A percentile compares a stretch with the other conserved stretches of the same genome.
Evolutionary conservation across 2,888 invertebrate species (phyloP).

Genomic region (Amiota minor): DNA sequence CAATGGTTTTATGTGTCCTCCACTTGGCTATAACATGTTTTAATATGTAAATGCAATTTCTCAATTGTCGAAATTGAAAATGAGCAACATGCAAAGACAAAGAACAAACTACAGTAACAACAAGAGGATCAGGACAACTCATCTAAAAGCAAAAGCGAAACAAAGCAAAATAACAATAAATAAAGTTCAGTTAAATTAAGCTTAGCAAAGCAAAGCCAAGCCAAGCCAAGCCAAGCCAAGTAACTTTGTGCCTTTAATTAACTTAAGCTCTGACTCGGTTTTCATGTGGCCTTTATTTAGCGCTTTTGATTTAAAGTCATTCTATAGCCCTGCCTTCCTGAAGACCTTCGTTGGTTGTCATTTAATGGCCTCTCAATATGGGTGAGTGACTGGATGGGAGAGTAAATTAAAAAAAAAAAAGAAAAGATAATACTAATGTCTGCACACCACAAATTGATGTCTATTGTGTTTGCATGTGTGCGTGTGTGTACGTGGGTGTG

Average conservation of each 20-base stretch:
- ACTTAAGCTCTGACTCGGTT: background rate
- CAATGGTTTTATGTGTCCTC: background rate
- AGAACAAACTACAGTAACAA: background rate
- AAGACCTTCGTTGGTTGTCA: too few species aligned
- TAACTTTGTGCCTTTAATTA: slow-evolving; percentile 16
- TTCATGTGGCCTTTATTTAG: slow-evolving; percentile 9
- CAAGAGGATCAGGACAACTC: background rate
- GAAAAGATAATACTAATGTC: slow-evolving; percentile 60
- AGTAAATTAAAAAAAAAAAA: slow-evolving; percentile 57
- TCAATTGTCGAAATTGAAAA: slow-evolving; percentile 45
- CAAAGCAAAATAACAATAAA: background rate
- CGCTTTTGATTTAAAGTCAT: background rate
- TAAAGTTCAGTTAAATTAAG: background rate
- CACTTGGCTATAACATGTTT: slow-evolving; percentile 57
- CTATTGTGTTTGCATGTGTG: slow-evolving; percentile 3
- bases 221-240: background rate
- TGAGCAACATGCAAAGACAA: slow-evolving; percentile 17
- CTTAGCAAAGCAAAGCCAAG: too few species aligned
- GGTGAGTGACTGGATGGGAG: slow-evolving; percentile 32
- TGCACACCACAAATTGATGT: slow-evolving; percentile 64
- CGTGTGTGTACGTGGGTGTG: background rate
- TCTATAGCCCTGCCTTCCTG: background rate
- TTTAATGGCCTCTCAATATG: background rate
- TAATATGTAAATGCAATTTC: slow-evolving; percentile 67
- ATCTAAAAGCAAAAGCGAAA: background rate